Conservation (phyloP, 2,888 invertebrate species). For the Escarpia spicata region DNA sequence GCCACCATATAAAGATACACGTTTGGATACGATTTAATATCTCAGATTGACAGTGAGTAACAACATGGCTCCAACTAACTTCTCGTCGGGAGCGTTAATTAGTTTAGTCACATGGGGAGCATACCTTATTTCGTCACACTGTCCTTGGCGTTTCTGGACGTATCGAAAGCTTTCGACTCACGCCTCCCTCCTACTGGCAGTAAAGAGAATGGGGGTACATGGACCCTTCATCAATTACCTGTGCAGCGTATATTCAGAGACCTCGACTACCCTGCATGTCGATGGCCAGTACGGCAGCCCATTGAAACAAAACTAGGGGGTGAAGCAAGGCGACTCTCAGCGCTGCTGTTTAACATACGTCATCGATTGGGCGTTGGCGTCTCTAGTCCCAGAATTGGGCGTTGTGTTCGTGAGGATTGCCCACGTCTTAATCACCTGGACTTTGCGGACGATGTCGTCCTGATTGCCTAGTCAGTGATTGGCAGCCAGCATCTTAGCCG, state of each 20-base stretch:
- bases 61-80: too few species aligned
- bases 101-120: too few species aligned
- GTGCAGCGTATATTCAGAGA: neutral
- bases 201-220: too few species aligned
- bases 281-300: neutral
- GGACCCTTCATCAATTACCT: neutral
- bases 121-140: neutral
- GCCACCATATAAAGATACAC: too few species aligned
- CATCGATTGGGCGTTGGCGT: neutral
- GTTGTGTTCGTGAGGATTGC: neutral
- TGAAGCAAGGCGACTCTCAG: conserved; percentile 26
- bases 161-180: neutral
- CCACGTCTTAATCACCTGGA: neutral
- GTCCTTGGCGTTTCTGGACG: neutral
- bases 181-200: neutral
- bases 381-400: neutral
- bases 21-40: too few species aligned
- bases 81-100: too few species aligned
- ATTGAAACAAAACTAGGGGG: neutral
- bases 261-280: neutral
- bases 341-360: neutral
- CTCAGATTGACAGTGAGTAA: too few species aligned
- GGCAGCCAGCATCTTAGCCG: neutral
- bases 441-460: neutral
- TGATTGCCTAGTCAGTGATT: neutral